Conservation (phyloP, 2,797 vertebrate genomes). For the Hemitrygon akajei region DNA sequence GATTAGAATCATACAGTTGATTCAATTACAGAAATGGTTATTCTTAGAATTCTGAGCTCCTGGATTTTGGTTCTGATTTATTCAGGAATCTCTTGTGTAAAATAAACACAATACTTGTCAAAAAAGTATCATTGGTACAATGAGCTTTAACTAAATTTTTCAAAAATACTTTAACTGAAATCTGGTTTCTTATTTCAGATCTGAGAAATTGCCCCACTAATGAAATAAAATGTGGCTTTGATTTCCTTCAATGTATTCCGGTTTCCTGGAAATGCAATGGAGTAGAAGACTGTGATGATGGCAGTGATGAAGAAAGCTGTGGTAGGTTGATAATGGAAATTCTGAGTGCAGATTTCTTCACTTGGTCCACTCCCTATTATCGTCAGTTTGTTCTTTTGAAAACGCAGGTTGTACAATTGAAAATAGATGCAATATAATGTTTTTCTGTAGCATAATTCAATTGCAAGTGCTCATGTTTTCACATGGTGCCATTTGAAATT, state of each 20-base stretch:
- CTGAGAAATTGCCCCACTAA: background rate
- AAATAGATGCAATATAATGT: no score
- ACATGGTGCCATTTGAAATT: background rate
- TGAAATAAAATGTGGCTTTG: constrained; percentile 15
- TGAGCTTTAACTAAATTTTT: background rate
- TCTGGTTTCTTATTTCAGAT: background rate
- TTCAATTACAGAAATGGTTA: background rate
- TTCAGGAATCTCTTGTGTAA: background rate
- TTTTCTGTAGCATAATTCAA: background rate
- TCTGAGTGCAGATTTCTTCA: background rate
- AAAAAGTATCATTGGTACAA: background rate
- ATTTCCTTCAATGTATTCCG: constrained; percentile 7
- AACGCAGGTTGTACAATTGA: background rate
- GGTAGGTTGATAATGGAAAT: background rate
- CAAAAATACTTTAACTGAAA: background rate
- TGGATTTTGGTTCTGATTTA: background rate
- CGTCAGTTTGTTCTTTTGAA: background rate
- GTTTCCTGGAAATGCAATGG: constrained; percentile 34
- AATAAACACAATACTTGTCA: background rate
- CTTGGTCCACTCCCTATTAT: background rate
- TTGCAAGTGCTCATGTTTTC: background rate
- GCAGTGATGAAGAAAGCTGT: constrained; percentile 25
- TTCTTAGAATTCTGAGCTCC: background rate
- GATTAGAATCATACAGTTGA: no score
- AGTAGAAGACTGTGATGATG: background rate